Conservation (phyloP, 2,797 vertebrate genomes). For the Myripristis jacobus region DNA sequence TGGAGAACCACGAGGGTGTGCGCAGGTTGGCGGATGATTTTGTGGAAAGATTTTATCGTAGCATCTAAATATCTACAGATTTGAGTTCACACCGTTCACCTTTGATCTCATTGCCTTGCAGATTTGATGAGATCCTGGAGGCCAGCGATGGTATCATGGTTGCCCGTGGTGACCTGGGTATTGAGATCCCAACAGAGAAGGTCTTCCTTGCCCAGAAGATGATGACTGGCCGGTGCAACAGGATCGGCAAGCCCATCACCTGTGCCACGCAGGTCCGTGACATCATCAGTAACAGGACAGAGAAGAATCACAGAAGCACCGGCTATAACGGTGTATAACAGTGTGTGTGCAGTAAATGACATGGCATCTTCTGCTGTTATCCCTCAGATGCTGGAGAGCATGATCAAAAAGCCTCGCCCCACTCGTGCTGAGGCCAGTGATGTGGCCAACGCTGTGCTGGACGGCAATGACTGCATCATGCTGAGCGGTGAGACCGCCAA, state of each 20-base stretch:
- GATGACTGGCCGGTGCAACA: slow-evolving; percentile 98
- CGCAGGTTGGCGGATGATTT: slow-evolving; percentile 83
- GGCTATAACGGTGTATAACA: background rate
- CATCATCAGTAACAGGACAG: background rate
- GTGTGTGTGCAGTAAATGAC: slow-evolving; percentile 20
- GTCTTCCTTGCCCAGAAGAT: slow-evolving; percentile 99
- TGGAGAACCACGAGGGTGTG: slow-evolving; percentile 98
- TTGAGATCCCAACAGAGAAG: slow-evolving; percentile 98
- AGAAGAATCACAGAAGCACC: background rate
- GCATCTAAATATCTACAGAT: background rate
- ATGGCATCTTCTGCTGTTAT: background rate
- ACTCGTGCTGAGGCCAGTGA: slow-evolving; percentile 81
- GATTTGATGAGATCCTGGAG: slow-evolving; percentile 98
- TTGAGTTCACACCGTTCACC: background rate
- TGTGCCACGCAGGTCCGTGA: slow-evolving; percentile 95
- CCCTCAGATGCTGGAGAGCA: slow-evolving; percentile 80
- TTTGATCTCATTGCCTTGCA: slow-evolving; percentile 49
- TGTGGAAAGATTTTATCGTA: background rate
- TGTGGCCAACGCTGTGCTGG: slow-evolving; percentile 83
- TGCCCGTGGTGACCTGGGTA: slow-evolving; percentile 96
- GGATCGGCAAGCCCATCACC: slow-evolving; percentile 94
- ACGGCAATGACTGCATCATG: slow-evolving; percentile 92
- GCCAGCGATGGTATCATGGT: slow-evolving; percentile 99
- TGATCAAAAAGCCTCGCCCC: slow-evolving; percentile 81
- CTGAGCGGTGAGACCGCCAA: slow-evolving; percentile 98